These are phyloP conservation scores for Platycercus adscitus DNA, from an alignment of 2,113 vertebrate genomes.

Conservation along the genomic window DNA sequence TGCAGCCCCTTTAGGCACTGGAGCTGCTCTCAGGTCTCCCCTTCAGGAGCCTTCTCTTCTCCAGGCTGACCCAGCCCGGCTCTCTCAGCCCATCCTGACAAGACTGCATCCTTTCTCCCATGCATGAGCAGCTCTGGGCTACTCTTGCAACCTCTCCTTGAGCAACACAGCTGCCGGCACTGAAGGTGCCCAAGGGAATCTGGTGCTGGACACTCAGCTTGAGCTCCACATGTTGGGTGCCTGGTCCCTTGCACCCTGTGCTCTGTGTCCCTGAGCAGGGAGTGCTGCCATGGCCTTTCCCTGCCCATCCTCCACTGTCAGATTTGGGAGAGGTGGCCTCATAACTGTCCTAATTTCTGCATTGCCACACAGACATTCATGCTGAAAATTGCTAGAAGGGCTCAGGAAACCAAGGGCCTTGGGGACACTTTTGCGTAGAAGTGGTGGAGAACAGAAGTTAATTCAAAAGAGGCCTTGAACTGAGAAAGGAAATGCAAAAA, in stretches of 20 bases:
- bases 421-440: background rate
- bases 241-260: background rate
- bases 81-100: background rate
- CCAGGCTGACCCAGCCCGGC: background rate
- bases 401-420: background rate
- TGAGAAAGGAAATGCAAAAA: background rate
- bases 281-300: accelerated
- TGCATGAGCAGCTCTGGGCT: background rate
- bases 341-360: slow-evolving; percentile 16
- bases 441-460: background rate
- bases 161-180: accelerated
- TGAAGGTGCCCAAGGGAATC: no score
- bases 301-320: background rate
- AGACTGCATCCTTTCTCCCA: background rate
- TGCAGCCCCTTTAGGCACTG: background rate
- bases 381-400: background rate
- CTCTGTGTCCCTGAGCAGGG: background rate
- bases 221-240: background rate
- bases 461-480: background rate
- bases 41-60: background rate
- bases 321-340: background rate
- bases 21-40: no score
- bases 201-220: background rate
- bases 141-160: background rate
- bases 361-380: background rate